Percentiles rank a stretch among this genome's conserved stretches.
Conservation (phyloP, 2,113 vertebrate species). For the Hippocampus guttulatus region DNA sequence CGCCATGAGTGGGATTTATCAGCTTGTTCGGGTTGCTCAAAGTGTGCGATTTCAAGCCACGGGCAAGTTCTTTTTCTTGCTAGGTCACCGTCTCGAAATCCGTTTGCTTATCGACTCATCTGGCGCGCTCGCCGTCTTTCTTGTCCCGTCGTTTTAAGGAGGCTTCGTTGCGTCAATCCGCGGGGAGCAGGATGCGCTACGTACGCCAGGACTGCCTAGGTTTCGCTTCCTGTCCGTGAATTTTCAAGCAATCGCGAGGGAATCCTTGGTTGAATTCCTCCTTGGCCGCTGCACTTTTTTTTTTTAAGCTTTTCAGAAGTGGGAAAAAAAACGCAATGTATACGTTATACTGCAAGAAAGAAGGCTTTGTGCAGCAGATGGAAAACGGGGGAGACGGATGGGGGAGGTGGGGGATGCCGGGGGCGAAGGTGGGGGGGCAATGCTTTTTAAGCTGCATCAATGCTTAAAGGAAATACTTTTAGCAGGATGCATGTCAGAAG, state of each 20-base stretch:
- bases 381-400: not conserved
- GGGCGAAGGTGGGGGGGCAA: conserved; percentile 4
- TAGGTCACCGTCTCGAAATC: conserved; percentile 25
- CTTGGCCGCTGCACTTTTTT: conserved; percentile 6
- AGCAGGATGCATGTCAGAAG: conserved; percentile 16
- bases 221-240: conserved; percentile 47
- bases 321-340: conserved; percentile 35
- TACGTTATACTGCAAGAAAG: conserved; percentile 44
- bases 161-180: conserved; percentile 15
- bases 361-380: conserved; percentile 35
- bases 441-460: conserved; percentile 23
- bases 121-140: not conserved
- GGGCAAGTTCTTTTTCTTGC: conserved; percentile 13
- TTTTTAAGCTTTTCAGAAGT: conserved; percentile 9
- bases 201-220: conserved; percentile 48
- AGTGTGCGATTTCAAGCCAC: conserved; percentile 33
- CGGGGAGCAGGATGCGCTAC: conserved; percentile 13
- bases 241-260: conserved; percentile 31
- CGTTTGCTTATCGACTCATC: conserved; percentile 21
- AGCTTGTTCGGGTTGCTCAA: conserved; percentile 47
- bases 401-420: not conserved
- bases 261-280: conserved; percentile 42
- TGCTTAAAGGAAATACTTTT: conserved; percentile 7
- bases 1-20: conserved; percentile 45
- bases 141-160: conserved; percentile 1